phyloP scores from a whole-genome alignment of 2,888 invertebrate species.

The Dexiosoma caninum region DNA sequence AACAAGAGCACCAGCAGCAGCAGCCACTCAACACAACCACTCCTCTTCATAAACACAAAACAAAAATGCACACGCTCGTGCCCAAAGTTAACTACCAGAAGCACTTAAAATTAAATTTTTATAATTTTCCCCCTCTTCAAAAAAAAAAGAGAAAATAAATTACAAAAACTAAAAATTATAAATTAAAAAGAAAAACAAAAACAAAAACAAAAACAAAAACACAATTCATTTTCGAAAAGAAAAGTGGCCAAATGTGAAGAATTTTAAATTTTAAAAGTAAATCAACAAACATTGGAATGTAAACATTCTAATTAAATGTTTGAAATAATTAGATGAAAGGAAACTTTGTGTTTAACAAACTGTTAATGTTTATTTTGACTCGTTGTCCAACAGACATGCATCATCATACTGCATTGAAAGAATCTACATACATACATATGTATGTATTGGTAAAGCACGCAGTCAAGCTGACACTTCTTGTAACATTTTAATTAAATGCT shows the following conservation, averaged over 20 bases:
- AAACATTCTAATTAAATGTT: conserved; percentile 27
- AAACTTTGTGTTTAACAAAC: not conserved
- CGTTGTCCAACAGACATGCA: not conserved
- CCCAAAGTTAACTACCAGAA: not conserved
- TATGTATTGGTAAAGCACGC: not conserved
- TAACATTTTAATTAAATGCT: not conserved
- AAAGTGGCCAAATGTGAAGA: not conserved
- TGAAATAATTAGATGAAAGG: conserved; percentile 7
- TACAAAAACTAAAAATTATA: no score
- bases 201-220: no score
- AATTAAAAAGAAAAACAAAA: no score
- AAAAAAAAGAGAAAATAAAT: not conserved
- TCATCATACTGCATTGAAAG: not conserved
- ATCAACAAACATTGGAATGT: not conserved
- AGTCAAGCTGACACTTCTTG: not conserved
- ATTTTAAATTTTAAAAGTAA: not conserved
- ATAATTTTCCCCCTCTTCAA: not conserved
- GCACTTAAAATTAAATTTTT: not conserved
- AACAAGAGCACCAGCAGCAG: no score
- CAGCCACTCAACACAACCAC: conserved; percentile 25
- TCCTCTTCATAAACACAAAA: conserved; percentile 18
- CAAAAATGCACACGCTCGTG: conserved; percentile 5
- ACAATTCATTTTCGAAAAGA: not conserved
- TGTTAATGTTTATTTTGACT: not conserved
- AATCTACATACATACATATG: no score